Percentiles rank a stretch among this genome's conserved stretches.
These are phyloP conservation scores for Falco columbarius DNA, from an alignment of 2,797 vertebrate genomes.

Conservation along the genomic window DNA sequence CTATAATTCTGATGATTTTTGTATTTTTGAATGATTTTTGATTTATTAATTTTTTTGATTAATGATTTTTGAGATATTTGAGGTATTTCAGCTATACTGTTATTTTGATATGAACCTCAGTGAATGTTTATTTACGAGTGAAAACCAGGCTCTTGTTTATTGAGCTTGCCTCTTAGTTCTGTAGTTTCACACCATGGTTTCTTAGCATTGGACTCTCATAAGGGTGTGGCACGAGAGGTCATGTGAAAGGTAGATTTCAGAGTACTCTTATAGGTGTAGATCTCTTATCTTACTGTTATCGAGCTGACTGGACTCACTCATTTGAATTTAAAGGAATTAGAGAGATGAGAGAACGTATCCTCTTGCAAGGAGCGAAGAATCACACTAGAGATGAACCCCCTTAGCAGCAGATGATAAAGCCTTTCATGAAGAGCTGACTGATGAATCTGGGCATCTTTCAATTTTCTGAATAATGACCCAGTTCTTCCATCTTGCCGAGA, in stretches of 20 bases:
- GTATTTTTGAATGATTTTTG: neutral
- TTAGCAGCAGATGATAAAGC: constrained; percentile 10
- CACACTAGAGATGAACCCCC: neutral
- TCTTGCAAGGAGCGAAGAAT: neutral
- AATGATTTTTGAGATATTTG: neutral
- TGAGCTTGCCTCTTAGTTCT: neutral
- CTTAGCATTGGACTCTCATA: neutral
- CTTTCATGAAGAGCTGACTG: constrained; percentile 25
- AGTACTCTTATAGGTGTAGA: neutral
- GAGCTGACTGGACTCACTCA: neutral
- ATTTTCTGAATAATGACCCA: constrained; percentile 53
- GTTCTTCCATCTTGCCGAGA: constrained; percentile 32
- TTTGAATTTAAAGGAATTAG: neutral
- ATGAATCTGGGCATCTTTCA: constrained; percentile 51
- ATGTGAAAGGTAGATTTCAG: neutral
- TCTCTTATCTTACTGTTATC: neutral
- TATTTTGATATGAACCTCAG: neutral
- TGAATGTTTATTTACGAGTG: neutral
- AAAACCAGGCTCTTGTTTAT: neutral
- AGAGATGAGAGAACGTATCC: neutral
- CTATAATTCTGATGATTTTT: neutral
- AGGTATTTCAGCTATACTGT: neutral
- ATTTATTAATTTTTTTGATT: too few species aligned
- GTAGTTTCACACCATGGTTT: neutral
- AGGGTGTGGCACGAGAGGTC: neutral